Evolutionary conservation across 2,888 invertebrate genomes (phyloP).

Genomic region (Papilio demoleus): DNA sequence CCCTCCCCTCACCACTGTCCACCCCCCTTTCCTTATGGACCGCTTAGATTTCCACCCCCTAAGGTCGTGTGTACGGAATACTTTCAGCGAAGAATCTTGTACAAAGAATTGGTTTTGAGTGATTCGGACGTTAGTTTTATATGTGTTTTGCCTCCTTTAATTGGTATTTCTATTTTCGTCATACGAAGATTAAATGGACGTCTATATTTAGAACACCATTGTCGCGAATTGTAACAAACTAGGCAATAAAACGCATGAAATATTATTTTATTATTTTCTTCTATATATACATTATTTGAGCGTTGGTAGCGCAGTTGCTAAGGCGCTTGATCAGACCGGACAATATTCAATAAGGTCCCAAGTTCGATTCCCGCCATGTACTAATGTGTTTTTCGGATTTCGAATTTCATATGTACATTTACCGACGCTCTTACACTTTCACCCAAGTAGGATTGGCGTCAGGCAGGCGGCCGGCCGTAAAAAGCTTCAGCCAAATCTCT

Average conservation of each 20-base stretch:
- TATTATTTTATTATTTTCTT: too few relatives aligned
- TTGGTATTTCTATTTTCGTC: slow-evolving; percentile 39
- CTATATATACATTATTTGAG: too few relatives aligned
- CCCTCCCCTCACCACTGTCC: slow-evolving; percentile 52
- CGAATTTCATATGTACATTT: too few relatives aligned
- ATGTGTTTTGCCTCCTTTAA: slow-evolving; percentile 49
- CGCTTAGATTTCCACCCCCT: slow-evolving; percentile 81
- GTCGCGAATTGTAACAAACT: slow-evolving; percentile 36
- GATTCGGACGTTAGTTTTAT: slow-evolving; percentile 75
- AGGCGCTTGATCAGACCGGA: too few relatives aligned
- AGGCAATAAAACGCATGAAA: background rate
- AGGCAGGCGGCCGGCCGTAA: too few relatives aligned
- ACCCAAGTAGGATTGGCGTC: too few relatives aligned
- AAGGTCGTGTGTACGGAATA: slow-evolving; percentile 80
- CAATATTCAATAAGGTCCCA: too few relatives aligned
- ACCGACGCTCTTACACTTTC: too few relatives aligned
- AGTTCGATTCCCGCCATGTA: too few relatives aligned
- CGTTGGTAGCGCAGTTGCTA: too few relatives aligned
- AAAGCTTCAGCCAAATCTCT: too few relatives aligned
- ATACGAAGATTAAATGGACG: slow-evolving; percentile 22
- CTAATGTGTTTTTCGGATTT: too few relatives aligned
- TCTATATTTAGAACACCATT: slow-evolving; percentile 38
- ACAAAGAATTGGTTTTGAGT: slow-evolving; percentile 78
- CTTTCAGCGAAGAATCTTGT: slow-evolving; percentile 80
- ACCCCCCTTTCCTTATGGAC: slow-evolving; percentile 77